phyloP scores from a whole-genome alignment of 2,888 invertebrate genomes.

The Nomada hirtipes region DNA sequence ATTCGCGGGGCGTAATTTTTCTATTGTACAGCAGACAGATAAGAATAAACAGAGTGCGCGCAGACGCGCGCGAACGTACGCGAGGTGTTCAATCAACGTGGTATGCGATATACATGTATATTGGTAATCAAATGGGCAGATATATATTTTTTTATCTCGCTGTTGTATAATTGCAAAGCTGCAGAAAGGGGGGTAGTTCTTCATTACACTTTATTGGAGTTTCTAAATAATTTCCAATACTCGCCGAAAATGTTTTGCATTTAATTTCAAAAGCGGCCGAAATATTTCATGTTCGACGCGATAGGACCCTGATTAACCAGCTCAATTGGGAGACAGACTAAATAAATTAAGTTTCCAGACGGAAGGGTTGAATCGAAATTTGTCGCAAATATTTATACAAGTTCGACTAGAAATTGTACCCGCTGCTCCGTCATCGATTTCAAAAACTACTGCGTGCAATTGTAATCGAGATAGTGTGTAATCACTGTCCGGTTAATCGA shows the following conservation, averaged over 20 bases:
- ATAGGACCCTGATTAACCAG: too few species aligned
- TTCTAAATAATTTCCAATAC: slow-evolving; percentile 36
- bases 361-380: too few species aligned
- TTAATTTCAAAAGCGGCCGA: too few species aligned
- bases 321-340: too few species aligned
- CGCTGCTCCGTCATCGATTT: too few species aligned
- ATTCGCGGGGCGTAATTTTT: slow-evolving; percentile 42
- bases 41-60: background rate
- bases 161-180: slow-evolving; percentile 37
- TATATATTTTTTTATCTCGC: slow-evolving; percentile 41
- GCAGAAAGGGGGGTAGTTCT: slow-evolving; percentile 5
- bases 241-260: background rate
- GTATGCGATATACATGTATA: slow-evolving; percentile 25
- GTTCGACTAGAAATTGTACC: too few species aligned
- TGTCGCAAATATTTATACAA: too few species aligned
- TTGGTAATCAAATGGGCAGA: slow-evolving; percentile 42
- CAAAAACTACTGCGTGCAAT: too few species aligned
- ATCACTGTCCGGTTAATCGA: too few species aligned
- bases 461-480: too few species aligned
- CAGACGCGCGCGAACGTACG: background rate
- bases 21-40: slow-evolving; percentile 31
- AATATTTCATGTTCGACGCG: too few species aligned
- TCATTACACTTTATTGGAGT: background rate
- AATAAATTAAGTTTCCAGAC: too few species aligned
- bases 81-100: slow-evolving; percentile 46